Evolutionary conservation across 2,888 invertebrate genomes (phyloP).

Genomic region (Conops quadrifasciatus): DNA sequence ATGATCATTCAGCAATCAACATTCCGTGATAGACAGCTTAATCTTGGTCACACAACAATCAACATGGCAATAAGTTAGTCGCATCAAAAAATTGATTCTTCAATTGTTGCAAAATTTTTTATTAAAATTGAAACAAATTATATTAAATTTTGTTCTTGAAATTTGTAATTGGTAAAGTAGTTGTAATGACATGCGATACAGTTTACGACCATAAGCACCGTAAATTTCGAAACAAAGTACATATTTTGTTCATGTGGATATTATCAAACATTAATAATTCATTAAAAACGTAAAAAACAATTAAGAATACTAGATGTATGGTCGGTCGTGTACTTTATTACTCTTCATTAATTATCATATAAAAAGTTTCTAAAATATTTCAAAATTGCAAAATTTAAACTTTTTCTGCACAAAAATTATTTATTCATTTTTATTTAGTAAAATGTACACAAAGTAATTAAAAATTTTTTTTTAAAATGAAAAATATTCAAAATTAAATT

Average conservation of each 20-base stretch:
- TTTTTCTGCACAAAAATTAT: background rate
- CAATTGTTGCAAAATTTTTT: background rate
- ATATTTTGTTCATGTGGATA: too few relatives aligned
- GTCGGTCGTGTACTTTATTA: too few relatives aligned
- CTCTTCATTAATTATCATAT: too few relatives aligned
- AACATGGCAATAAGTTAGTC: background rate
- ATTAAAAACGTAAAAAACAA: too few relatives aligned
- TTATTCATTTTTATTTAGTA: background rate
- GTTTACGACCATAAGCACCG: too few relatives aligned
- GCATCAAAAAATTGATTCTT: background rate
- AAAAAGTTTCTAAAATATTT: background rate
- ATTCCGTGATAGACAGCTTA: constrained; percentile 1
- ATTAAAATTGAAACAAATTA: background rate
- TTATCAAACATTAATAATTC: too few relatives aligned
- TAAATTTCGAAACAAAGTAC: too few relatives aligned
- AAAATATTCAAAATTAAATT: background rate
- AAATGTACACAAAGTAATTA: constrained; percentile 1
- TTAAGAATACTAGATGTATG: too few relatives aligned
- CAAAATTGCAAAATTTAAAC: background rate
- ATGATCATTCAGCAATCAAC: constrained; percentile 19
- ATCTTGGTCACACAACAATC: background rate
- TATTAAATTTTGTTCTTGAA: too few relatives aligned
- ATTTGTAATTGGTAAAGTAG: background rate
- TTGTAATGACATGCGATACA: too few relatives aligned
- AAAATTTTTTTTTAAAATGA: background rate